Percentiles rank a stretch among this genome's conserved stretches.
These are phyloP conservation scores for Orchesellides sinensis DNA, from an alignment of 2,888 invertebrate species.

Conservation along the genomic window DNA sequence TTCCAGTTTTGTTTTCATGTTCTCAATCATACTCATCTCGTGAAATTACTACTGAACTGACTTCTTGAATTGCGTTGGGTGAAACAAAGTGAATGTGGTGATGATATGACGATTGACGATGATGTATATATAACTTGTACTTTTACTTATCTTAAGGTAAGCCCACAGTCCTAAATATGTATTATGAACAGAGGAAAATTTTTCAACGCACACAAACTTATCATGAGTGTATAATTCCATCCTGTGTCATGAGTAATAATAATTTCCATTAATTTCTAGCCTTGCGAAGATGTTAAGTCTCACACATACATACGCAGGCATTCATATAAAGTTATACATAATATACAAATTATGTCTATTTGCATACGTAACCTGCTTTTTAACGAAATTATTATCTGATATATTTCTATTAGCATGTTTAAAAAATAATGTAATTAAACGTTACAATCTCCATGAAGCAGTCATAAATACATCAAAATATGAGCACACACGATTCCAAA, in stretches of 20 bases:
- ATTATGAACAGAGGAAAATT: slow-evolving; percentile 5
- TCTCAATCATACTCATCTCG: not conserved
- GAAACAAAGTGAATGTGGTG: too few relatives aligned
- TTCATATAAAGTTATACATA: too few relatives aligned
- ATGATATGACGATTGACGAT: not conserved
- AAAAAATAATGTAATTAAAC: not conserved
- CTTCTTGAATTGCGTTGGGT: too few relatives aligned
- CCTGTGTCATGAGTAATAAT: too few relatives aligned
- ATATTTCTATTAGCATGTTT: not conserved
- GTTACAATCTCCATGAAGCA: not conserved
- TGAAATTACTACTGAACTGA: too few relatives aligned
- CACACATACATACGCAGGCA: too few relatives aligned
- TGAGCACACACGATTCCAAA: slow-evolving; percentile 7
- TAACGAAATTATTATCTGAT: too few relatives aligned
- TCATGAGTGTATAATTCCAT: too few relatives aligned
- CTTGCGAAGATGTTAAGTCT: too few relatives aligned
- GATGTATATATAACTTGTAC: not conserved
- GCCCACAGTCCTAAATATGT: not conserved
- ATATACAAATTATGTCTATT: too few relatives aligned
- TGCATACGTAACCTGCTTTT: too few relatives aligned
- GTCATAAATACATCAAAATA: slow-evolving; percentile 16
- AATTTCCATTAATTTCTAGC: too few relatives aligned
- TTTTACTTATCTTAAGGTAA: not conserved
- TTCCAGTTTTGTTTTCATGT: not conserved
- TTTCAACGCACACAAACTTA: not conserved